Conservation (phyloP, 2,113 vertebrate genomes). For the Apodemus sylvaticus region DNA sequence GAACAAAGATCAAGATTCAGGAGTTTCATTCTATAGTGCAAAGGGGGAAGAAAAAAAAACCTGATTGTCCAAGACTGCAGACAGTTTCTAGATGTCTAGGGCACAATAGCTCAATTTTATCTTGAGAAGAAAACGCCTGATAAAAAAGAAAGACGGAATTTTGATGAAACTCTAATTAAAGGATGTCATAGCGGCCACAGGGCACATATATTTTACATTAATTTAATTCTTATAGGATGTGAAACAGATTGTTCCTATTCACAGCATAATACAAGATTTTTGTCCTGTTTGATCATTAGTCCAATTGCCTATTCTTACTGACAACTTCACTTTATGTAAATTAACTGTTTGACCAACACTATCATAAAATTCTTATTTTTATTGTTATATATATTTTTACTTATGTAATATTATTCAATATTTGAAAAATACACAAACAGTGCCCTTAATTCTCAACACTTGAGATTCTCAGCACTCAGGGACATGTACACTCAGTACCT, state of each 20-base stretch:
- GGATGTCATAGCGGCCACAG: background rate
- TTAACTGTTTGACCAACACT: background rate
- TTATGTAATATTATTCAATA: background rate
- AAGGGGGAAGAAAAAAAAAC: background rate
- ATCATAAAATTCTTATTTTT: background rate
- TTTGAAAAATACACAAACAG: constrained; percentile 15
- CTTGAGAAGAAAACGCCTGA: background rate
- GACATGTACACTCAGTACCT: background rate
- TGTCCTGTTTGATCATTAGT: background rate
- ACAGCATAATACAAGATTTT: background rate
- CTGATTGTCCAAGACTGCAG: background rate
- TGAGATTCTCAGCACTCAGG: background rate
- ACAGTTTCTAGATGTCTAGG: too few relatives aligned
- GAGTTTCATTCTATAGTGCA: background rate
- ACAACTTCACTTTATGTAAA: background rate
- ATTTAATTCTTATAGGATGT: background rate
- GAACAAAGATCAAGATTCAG: background rate
- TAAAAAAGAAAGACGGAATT: background rate
- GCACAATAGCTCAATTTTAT: background rate
- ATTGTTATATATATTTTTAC: background rate
- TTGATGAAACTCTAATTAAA: background rate
- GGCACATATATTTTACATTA: background rate
- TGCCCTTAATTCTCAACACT: background rate
- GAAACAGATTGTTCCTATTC: background rate
- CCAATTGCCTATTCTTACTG: background rate